These are phyloP conservation scores for Morus bassanus DNA, from an alignment of 2,797 vertebrate genomes.

Conservation along the genomic window DNA sequence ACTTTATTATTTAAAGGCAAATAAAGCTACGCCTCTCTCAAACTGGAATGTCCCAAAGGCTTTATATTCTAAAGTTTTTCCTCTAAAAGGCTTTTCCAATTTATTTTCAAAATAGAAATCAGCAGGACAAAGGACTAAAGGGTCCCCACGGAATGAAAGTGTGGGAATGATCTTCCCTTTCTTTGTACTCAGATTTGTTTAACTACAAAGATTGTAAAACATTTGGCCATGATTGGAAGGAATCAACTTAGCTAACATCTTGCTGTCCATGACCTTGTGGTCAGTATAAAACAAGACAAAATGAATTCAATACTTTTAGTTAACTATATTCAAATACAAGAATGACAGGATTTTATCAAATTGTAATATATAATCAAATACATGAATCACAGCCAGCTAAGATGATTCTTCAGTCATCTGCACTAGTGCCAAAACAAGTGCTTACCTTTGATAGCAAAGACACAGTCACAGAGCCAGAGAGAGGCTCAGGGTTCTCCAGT, in stretches of 20 bases:
- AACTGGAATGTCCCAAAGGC: constrained; percentile 6
- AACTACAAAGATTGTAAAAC: background rate
- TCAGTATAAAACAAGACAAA: background rate
- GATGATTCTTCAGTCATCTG: background rate
- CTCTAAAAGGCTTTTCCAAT: constrained; percentile 40
- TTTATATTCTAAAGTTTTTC: constrained; percentile 39
- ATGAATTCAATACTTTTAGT: background rate
- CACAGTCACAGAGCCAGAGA: background rate
- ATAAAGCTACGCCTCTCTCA: constrained; percentile 35
- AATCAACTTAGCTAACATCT: background rate
- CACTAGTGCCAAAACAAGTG: background rate
- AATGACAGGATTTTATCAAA: background rate
- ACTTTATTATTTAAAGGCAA: constrained; percentile 63
- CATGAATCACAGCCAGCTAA: background rate
- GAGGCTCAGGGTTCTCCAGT: background rate
- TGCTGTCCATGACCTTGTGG: background rate
- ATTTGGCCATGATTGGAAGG: background rate
- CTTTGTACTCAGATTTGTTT: background rate
- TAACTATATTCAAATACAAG: background rate
- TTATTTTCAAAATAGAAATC: constrained; percentile 61
- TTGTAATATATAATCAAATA: background rate
- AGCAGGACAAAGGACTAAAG: constrained; percentile 41
- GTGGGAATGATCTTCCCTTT: background rate
- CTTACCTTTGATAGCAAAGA: background rate
- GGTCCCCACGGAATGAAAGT: background rate